Percentiles rank a stretch among this genome's conserved stretches.
phyloP scores from a whole-genome alignment of 2,113 vertebrate genomes.

The Sciurus niger region DNA sequence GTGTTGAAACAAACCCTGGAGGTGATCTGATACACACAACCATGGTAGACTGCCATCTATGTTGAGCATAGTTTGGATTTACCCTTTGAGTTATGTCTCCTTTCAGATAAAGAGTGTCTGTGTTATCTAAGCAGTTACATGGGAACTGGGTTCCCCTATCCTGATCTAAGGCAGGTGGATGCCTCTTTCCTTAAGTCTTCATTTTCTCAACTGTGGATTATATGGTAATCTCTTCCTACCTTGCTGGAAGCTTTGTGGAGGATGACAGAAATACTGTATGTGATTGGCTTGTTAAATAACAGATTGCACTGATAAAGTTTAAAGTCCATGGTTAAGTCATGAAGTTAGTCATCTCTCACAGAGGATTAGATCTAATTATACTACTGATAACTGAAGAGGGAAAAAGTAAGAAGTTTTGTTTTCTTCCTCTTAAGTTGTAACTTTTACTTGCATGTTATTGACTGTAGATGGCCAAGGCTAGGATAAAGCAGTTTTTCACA shows the following conservation, averaged over 20 bases:
- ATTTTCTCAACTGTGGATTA: neutral
- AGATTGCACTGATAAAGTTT: constrained; percentile 10
- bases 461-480: constrained; percentile 35
- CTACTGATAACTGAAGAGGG: constrained; percentile 21
- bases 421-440: constrained; percentile 54
- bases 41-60: neutral
- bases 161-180: neutral
- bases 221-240: neutral
- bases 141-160: neutral
- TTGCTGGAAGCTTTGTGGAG: neutral
- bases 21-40: neutral
- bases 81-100: neutral
- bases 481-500: constrained; percentile 53
- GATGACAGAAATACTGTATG: neutral
- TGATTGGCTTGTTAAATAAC: neutral
- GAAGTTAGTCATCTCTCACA: constrained; percentile 32
- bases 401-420: constrained; percentile 46
- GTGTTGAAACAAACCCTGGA: neutral
- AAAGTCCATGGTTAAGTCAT: neutral
- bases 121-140: neutral
- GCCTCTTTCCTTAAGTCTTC: neutral
- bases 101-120: neutral
- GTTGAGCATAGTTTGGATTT: neutral
- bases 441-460: constrained; percentile 42
- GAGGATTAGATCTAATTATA: constrained; percentile 51